Evolutionary conservation across 1,140 invertebrate genomes (phyloP).

Genomic region (Pogonognathellus flavescens): DNA sequence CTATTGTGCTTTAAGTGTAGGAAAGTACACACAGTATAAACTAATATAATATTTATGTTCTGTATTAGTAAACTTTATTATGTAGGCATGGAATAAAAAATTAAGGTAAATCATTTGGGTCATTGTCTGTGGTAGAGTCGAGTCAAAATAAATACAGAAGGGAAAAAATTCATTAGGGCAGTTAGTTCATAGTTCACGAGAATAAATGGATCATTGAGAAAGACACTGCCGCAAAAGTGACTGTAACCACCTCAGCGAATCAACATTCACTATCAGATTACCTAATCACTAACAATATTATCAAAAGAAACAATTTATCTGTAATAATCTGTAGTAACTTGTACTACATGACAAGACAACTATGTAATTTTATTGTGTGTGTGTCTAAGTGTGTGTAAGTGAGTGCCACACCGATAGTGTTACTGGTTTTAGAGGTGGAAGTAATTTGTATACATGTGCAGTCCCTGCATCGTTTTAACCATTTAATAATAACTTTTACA

Average conservation of each 20-base stretch:
- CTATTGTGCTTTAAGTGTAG: too few species aligned
- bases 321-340: conserved; percentile 6
- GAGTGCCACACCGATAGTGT: too few species aligned
- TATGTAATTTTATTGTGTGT: too few species aligned
- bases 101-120: conserved; percentile 8
- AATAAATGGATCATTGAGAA: conserved; percentile 34
- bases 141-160: not conserved
- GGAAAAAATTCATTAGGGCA: conserved; percentile 21
- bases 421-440: too few species aligned
- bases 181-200: conserved; percentile 29
- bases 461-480: too few species aligned
- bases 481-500: too few species aligned
- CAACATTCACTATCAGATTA: conserved; percentile 16
- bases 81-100: conserved; percentile 13
- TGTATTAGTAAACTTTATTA: conserved; percentile 9
- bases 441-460: too few species aligned
- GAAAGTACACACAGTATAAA: not conserved
- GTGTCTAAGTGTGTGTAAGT: too few species aligned
- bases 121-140: conserved; percentile 28
- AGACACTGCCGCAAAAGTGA: not conserved
- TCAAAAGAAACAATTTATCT: not conserved
- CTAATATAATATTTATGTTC: not conserved
- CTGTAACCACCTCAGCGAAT: not conserved
- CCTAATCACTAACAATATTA: conserved; percentile 4
- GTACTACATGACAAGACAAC: not conserved